Conservation (phyloP, 2,888 invertebrate species). For the Physocephala rufipes region DNA sequence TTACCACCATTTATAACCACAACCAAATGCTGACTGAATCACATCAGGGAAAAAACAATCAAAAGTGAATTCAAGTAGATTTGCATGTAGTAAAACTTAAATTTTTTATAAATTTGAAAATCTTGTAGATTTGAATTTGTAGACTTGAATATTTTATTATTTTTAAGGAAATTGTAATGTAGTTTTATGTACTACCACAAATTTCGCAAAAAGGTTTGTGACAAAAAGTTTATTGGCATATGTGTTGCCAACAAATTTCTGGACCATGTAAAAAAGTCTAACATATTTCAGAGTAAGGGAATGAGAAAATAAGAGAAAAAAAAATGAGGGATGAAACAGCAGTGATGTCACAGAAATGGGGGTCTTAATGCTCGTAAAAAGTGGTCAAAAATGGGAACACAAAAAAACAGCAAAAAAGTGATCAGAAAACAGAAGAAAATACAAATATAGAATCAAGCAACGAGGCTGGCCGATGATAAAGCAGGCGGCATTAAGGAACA, state of each 20-base stretch:
- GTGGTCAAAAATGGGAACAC: slow-evolving; percentile 27
- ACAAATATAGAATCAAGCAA: neutral
- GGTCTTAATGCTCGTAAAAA: slow-evolving; percentile 22
- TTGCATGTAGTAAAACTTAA: neutral
- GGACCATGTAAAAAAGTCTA: slow-evolving; percentile 23
- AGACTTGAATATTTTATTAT: neutral
- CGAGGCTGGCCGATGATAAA: slow-evolving; percentile 9
- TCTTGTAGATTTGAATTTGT: too few relatives aligned
- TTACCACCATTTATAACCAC: too few relatives aligned
- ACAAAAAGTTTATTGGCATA: slow-evolving; percentile 20
- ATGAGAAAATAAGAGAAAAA: neutral
- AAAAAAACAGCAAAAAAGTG: slow-evolving; percentile 25
- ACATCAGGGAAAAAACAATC: too few relatives aligned
- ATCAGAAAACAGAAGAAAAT: too few relatives aligned
- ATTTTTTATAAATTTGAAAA: too few relatives aligned
- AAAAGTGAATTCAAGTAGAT: neutral
- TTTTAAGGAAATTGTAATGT: neutral
- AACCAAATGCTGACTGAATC: too few relatives aligned
- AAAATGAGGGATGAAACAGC: neutral
- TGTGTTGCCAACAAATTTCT: slow-evolving; percentile 8
- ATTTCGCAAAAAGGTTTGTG: neutral
- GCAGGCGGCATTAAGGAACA: slow-evolving; percentile 1
- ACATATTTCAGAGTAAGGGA: slow-evolving; percentile 12
- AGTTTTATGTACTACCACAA: neutral
- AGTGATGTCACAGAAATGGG: slow-evolving; percentile 7